Percentiles rank a stretch among this genome's conserved stretches.
phyloP scores from a whole-genome alignment of 2,113 vertebrate species.

The Trichechus manatus region DNA sequence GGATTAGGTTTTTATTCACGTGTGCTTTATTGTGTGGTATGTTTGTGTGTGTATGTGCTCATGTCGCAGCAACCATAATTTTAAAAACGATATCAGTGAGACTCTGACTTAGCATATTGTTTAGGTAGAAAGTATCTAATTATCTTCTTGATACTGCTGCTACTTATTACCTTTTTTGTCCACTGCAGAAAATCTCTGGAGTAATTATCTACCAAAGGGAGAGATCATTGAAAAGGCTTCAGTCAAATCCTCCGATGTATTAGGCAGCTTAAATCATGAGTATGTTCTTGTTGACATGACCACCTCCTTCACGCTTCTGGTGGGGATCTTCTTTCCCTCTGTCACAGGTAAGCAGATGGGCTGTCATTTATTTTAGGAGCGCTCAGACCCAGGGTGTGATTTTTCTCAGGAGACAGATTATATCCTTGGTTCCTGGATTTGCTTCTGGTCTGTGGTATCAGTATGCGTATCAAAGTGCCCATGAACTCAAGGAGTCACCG shows the following conservation, averaged over 20 bases:
- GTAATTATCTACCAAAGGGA: conserved; percentile 91
- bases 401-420: conserved; percentile 46
- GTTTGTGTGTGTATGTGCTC: neutral
- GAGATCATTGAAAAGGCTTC: conserved; percentile 92
- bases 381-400: neutral
- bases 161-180: neutral
- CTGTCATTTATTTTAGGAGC: neutral
- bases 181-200: conserved; percentile 93
- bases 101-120: conserved; percentile 16
- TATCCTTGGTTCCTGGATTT: conserved; percentile 17
- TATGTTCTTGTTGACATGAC: conserved; percentile 95
- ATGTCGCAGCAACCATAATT: neutral
- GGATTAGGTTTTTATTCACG: conserved; percentile 14
- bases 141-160: conserved; percentile 24
- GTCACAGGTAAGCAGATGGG: conserved; percentile 90
- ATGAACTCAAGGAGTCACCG: conserved; percentile 25
- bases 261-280: conserved; percentile 85
- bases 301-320: conserved; percentile 94
- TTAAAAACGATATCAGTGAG: conserved; percentile 23
- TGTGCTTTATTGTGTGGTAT: neutral
- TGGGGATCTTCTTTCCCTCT: conserved; percentile 96
- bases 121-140: neutral
- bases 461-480: neutral
- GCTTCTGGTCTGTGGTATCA: neutral
- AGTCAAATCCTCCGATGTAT: conserved; percentile 82